Evolutionary conservation across 2,888 invertebrate species (phyloP).

Genomic region (Brenthis hecate): DNA sequence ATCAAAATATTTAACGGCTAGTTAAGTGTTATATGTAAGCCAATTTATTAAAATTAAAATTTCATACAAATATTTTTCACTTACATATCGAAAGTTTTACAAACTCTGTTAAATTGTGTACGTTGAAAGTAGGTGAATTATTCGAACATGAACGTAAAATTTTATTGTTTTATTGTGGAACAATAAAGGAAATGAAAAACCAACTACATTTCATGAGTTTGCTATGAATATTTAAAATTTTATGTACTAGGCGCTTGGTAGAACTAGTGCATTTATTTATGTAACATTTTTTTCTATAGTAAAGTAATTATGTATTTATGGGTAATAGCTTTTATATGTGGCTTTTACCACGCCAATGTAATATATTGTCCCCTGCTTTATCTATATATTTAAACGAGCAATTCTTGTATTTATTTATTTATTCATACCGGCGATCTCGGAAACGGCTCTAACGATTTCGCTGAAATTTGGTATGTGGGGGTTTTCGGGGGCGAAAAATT

Average conservation of each 20-base stretch:
- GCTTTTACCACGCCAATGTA: too few relatives aligned
- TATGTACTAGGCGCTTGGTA: neutral
- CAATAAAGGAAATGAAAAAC: conserved; percentile 43
- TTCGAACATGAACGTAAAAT: conserved; percentile 44
- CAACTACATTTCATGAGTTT: conserved; percentile 34
- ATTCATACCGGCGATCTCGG: too few relatives aligned
- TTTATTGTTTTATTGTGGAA: conserved; percentile 46
- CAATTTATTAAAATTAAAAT: neutral
- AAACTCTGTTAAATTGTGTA: conserved; percentile 22
- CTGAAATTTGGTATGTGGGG: too few relatives aligned
- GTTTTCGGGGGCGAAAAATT: too few relatives aligned
- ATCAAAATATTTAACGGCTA: neutral
- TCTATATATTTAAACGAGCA: too few relatives aligned
- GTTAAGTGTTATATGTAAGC: too few relatives aligned
- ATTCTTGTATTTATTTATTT: too few relatives aligned
- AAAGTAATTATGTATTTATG: too few relatives aligned
- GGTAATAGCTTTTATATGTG: too few relatives aligned
- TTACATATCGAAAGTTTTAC: conserved; percentile 1
- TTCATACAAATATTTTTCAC: neutral
- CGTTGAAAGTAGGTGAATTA: conserved; percentile 55
- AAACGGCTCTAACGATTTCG: too few relatives aligned
- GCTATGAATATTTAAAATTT: conserved; percentile 5
- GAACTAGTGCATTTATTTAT: neutral
- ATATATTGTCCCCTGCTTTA: too few relatives aligned
- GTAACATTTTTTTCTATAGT: neutral